phyloP scores from a whole-genome alignment of 2,113 vertebrate species.

The Strix aluco region DNA sequence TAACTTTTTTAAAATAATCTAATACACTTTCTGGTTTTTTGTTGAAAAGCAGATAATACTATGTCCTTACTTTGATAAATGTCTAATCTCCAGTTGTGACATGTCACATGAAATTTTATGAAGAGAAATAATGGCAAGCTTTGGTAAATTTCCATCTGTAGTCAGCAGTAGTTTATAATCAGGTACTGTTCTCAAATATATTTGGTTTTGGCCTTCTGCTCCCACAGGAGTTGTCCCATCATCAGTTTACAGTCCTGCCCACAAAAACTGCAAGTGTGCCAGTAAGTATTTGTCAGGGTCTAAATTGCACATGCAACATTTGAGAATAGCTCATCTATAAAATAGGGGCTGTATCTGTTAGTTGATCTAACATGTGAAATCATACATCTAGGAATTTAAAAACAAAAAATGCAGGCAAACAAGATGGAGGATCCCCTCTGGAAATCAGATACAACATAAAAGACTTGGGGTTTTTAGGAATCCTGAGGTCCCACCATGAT shows the following conservation, averaged over 20 bases:
- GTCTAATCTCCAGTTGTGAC: neutral
- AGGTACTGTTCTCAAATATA: neutral
- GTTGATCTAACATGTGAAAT: neutral
- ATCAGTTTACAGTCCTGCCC: neutral
- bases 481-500: neutral
- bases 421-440: neutral
- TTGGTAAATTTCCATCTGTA: neutral
- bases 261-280: neutral
- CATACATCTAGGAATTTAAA: neutral
- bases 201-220: neutral
- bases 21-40: neutral
- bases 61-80: neutral
- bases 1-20: neutral
- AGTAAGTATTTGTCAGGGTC: neutral
- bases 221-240: neutral
- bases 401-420: neutral
- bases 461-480: neutral
- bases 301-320: neutral
- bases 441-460: neutral
- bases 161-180: neutral
- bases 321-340: neutral
- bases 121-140: neutral
- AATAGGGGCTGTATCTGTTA: neutral
- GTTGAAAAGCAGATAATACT: neutral
- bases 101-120: neutral